Conservation (phyloP, 2,797 vertebrate genomes). For the Acanthurus tractus region DNA sequence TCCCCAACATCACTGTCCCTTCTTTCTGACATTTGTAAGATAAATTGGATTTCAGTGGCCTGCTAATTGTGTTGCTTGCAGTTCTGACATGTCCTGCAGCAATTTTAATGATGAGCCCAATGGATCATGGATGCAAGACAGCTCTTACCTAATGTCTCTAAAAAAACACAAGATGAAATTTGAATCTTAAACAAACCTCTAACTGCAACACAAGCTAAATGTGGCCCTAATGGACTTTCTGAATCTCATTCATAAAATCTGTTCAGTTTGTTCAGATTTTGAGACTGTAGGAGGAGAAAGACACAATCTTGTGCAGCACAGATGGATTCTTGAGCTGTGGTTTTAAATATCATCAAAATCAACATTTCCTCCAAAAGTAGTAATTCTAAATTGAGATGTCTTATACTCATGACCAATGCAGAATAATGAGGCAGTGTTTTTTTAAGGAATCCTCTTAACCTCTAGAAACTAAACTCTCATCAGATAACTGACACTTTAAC, state of each 20-base stretch:
- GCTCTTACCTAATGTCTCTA: neutral
- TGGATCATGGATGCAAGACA: neutral
- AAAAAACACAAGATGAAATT: neutral
- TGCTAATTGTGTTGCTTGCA: conserved; percentile 5
- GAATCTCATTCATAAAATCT: neutral
- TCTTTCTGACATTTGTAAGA: neutral
- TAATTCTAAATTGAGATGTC: neutral
- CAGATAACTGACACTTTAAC: neutral
- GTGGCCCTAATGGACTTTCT: neutral
- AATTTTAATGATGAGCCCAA: neutral
- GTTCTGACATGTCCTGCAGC: neutral
- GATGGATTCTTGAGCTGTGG: neutral
- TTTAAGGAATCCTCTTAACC: neutral
- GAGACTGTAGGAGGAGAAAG: too few relatives aligned
- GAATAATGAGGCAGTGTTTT: neutral
- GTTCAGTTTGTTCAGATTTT: neutral
- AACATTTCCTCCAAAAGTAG: neutral
- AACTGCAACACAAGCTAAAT: neutral
- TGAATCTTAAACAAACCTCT: neutral
- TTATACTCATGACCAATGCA: neutral
- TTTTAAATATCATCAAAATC: neutral
- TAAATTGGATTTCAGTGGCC: neutral
- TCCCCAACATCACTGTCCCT: neutral
- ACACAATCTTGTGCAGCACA: neutral
- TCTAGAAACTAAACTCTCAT: neutral